Percentiles rank a stretch among this genome's conserved stretches.
Evolutionary conservation across 2,113 vertebrate genomes (phyloP).

Genomic region (Neodon shergylaensis): DNA sequence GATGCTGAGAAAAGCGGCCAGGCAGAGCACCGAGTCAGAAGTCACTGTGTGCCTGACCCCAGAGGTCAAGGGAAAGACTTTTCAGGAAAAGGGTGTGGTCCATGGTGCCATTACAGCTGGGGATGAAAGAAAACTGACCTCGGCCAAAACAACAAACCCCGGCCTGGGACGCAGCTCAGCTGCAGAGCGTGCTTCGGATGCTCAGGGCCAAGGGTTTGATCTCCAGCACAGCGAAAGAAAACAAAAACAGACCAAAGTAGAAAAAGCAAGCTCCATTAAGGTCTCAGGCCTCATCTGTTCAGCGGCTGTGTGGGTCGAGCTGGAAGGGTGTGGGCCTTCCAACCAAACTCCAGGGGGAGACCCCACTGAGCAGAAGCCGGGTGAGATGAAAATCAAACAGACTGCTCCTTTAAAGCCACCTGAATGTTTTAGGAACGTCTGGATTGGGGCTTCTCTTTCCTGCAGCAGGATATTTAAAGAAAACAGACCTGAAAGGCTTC

Average conservation of each 20-base stretch:
- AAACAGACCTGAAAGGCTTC: slow-evolving; percentile 60
- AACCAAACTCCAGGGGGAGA: not conserved
- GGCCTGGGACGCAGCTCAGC: not conserved
- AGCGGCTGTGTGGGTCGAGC: not conserved
- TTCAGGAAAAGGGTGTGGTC: not conserved
- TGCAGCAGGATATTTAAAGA: slow-evolving; percentile 74
- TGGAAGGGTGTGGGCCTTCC: not conserved
- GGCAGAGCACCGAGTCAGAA: not conserved
- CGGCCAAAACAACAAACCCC: not conserved
- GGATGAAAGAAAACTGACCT: not conserved
- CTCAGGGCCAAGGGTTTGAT: not conserved
- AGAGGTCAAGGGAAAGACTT: not conserved
- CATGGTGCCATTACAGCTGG: not conserved
- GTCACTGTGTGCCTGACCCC: not conserved
- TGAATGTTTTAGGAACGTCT: slow-evolving; percentile 61
- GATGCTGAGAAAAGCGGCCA: not conserved
- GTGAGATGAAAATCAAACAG: slow-evolving; percentile 62
- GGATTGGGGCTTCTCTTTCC: slow-evolving; percentile 68
- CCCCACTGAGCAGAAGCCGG: slow-evolving; percentile 53
- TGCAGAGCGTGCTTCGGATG: rapidly evolving
- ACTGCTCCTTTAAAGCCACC: slow-evolving; percentile 60
- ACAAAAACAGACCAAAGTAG: not conserved
- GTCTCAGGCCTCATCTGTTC: not conserved
- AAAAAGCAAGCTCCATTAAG: not conserved
- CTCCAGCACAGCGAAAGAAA: not conserved